Conservation (phyloP, 53 echinoderm and acorn worm species). For the Holothuria leucospilota region DNA sequence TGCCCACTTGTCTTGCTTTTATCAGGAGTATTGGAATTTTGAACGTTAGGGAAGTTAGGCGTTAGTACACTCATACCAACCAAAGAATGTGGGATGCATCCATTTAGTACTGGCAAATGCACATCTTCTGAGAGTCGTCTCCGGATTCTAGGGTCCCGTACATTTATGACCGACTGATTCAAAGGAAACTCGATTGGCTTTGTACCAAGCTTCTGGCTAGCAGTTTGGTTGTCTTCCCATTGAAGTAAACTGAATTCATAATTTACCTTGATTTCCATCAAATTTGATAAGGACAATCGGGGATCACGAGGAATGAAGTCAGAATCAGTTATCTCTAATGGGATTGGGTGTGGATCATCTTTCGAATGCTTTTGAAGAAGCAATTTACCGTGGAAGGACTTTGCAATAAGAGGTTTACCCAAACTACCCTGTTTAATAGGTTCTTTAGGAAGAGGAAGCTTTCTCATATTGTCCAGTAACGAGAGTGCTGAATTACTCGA, state of each 20-base stretch:
- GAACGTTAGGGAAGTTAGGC: too few relatives aligned
- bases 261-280: conserved; percentile 2
- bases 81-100: too few relatives aligned
- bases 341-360: conserved; percentile 27
- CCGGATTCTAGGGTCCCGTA: conserved; percentile 25
- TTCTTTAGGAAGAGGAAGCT: conserved; percentile 19
- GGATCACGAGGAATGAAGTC: conserved; percentile 5
- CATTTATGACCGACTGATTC: not conserved
- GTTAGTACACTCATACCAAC: too few relatives aligned
- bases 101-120: too few relatives aligned
- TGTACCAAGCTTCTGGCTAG: not conserved
- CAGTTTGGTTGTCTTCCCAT: not conserved
- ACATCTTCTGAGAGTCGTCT: conserved; percentile 14
- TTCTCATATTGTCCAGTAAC: not conserved
- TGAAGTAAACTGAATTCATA: not conserved
- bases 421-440: not conserved
- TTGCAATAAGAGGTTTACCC: conserved; percentile 8
- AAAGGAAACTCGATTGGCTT: not conserved
- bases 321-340: not conserved
- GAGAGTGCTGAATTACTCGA: not conserved
- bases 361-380: conserved; percentile 14
- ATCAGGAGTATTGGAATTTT: too few relatives aligned
- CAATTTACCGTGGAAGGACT: conserved; percentile 30
- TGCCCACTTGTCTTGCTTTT: too few relatives aligned
- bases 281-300: conserved; percentile 20